Evolutionary conservation across 1,140 invertebrate genomes (phyloP).

Genomic region (Diorhabda elongata): DNA sequence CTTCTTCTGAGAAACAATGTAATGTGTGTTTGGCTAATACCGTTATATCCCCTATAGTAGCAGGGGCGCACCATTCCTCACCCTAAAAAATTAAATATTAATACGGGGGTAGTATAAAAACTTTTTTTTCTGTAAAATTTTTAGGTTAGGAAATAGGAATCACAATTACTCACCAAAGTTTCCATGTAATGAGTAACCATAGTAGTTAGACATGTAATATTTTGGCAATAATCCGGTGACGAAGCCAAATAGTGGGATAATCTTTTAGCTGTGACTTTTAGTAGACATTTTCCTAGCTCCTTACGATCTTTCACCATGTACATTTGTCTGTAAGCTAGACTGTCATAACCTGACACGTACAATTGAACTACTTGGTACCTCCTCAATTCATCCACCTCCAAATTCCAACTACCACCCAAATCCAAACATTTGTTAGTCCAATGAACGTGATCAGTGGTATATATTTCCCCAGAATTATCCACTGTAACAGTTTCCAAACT

Average conservation of each 20-base stretch:
- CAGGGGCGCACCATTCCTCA: constrained; percentile 41
- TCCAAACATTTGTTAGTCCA: constrained; percentile 69
- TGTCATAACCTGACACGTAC: constrained; percentile 73
- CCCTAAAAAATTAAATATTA: constrained; percentile 29
- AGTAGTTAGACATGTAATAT: constrained; percentile 65
- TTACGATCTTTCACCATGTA: constrained; percentile 61
- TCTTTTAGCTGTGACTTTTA: constrained; percentile 68
- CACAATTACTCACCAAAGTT: constrained; percentile 56
- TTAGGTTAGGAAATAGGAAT: no score
- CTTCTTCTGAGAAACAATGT: constrained; percentile 33
- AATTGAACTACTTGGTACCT: constrained; percentile 73
- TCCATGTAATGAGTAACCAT: constrained; percentile 66
- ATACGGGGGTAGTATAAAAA: neutral
- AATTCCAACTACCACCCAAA: constrained; percentile 73
- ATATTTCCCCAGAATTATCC: constrained; percentile 51
- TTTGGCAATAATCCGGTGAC: constrained; percentile 56
- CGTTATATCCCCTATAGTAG: constrained; percentile 32
- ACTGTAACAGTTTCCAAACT: constrained; percentile 59
- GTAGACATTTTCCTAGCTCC: constrained; percentile 60
- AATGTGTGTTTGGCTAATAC: constrained; percentile 33
- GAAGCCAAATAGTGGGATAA: constrained; percentile 60
- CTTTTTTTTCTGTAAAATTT: neutral
- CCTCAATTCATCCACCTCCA: constrained; percentile 70
- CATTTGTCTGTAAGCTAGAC: constrained; percentile 69
- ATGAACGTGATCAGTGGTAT: constrained; percentile 55